These are phyloP conservation scores for Eumacrocentrus americanus DNA, from an alignment of 2,888 invertebrate species.

Conservation along the genomic window DNA sequence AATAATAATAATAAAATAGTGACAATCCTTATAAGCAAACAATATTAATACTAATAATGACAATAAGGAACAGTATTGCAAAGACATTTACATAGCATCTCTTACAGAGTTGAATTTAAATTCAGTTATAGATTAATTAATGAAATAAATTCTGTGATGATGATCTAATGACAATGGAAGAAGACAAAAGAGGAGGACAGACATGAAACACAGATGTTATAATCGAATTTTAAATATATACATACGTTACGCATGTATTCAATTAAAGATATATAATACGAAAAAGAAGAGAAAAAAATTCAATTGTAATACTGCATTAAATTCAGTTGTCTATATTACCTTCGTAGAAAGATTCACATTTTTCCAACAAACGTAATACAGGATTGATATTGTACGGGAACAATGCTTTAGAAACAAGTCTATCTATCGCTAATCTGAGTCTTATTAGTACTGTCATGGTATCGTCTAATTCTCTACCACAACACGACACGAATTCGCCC, in stretches of 20 bases:
- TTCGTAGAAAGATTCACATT: conserved; percentile 85
- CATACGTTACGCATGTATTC: not conserved
- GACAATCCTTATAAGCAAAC: not conserved
- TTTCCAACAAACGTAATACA: conserved; percentile 80
- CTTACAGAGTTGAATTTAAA: not conserved
- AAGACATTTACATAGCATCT: not conserved
- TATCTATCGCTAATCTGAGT: conserved; percentile 79
- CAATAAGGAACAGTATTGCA: not conserved
- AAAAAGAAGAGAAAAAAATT: conserved; percentile 6
- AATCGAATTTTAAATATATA: not conserved
- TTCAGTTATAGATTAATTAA: not conserved
- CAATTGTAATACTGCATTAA: conserved; percentile 18
- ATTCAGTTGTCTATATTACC: conserved; percentile 79
- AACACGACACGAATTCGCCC: conserved; percentile 81
- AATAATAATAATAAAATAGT: not conserved
- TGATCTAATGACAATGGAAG: not conserved
- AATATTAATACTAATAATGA: conserved; percentile 1
- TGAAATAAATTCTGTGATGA: not conserved
- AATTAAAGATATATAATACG: not conserved
- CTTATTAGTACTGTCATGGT: conserved; percentile 85
- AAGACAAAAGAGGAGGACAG: not conserved
- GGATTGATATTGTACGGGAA: conserved; percentile 92
- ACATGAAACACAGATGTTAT: not conserved
- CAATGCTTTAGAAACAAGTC: conserved; percentile 80
- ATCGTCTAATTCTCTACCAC: conserved; percentile 75